These are phyloP conservation scores for Dioctria linearis DNA, from an alignment of 2,888 invertebrate genomes.

Conservation along the genomic window DNA sequence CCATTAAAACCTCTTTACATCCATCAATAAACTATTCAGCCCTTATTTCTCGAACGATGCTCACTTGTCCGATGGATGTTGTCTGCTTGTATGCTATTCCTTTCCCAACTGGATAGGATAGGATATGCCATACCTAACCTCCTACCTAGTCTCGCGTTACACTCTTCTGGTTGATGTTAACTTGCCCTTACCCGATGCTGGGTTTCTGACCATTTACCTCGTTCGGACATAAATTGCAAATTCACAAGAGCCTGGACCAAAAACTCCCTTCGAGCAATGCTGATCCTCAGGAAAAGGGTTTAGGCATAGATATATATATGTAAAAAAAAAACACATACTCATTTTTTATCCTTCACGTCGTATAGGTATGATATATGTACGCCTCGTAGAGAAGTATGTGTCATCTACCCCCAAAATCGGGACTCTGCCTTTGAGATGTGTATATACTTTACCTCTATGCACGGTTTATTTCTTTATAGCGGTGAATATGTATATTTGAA, in stretches of 20 bases:
- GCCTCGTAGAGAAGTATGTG: neutral
- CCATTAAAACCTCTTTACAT: conserved; percentile 61
- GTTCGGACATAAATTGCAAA: conserved; percentile 39
- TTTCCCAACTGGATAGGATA: no score
- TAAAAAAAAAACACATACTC: neutral
- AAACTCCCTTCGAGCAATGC: conserved; percentile 11
- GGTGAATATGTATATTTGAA: conserved; percentile 21
- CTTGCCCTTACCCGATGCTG: neutral
- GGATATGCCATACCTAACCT: no score
- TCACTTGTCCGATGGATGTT: conserved; percentile 3
- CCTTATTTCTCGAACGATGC: conserved; percentile 48
- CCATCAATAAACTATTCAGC: conserved; percentile 61
- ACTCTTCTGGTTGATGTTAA: conserved; percentile 45
- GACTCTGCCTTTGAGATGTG: neutral
- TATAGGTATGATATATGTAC: conserved; percentile 29
- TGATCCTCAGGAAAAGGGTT: conserved; percentile 31
- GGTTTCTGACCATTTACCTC: conserved; percentile 43
- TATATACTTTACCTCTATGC: neutral
- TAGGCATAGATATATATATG: conserved; percentile 3
- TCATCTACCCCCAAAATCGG: neutral
- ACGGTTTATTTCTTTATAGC: neutral
- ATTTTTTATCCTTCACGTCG: conserved; percentile 26
- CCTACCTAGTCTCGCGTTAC: neutral
- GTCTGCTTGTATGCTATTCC: conserved; percentile 18
- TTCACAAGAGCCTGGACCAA: conserved; percentile 31